Conservation (phyloP, 2,888 invertebrate genomes). For the Cantharis nigra region DNA sequence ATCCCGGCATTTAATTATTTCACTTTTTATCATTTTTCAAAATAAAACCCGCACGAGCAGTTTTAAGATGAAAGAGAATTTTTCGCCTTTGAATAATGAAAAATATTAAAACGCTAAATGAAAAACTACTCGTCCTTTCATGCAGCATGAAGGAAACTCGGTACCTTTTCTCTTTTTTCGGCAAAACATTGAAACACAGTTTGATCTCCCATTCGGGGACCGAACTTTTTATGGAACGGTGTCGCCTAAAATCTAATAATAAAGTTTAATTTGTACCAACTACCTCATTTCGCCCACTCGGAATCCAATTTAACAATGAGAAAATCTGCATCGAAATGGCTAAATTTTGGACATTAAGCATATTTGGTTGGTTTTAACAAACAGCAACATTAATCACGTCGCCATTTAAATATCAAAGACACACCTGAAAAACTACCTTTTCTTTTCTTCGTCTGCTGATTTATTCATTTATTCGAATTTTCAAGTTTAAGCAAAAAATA, state of each 20-base stretch:
- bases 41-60: background rate
- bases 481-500: background rate
- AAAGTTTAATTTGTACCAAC: background rate
- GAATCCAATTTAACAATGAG: background rate
- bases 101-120: background rate
- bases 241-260: background rate
- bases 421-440: background rate
- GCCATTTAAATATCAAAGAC: slow-evolving; percentile 12
- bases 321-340: background rate
- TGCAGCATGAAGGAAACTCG: background rate
- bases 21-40: background rate
- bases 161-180: background rate
- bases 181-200: background rate
- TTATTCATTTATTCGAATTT: background rate
- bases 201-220: background rate
- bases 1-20: background rate
- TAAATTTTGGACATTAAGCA: slow-evolving; percentile 3
- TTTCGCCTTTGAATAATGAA: background rate
- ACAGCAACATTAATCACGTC: slow-evolving; percentile 8
- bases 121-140: background rate
- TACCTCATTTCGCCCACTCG: background rate
- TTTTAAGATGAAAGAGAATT: background rate
- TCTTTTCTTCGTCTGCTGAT: background rate
- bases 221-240: background rate
- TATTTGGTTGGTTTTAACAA: slow-evolving; percentile 10